Evolutionary conservation across 1,140 invertebrate species (phyloP).

Genomic region (Drosophila sproati): DNA sequence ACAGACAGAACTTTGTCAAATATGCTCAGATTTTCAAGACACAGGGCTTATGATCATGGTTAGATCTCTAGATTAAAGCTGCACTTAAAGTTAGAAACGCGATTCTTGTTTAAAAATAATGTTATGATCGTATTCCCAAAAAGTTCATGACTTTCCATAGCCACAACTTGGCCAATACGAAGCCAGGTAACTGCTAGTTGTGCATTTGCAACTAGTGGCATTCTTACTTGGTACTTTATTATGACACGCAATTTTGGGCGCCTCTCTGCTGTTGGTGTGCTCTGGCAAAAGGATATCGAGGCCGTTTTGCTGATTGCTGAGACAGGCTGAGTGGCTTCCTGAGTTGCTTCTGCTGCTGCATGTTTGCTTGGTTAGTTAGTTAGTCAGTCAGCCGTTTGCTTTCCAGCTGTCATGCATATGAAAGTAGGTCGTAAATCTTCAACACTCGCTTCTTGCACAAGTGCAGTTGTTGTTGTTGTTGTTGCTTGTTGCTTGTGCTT

Average conservation of each 20-base stretch:
- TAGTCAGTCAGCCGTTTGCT: slow-evolving; percentile 49
- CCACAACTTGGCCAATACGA: no score
- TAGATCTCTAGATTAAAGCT: no score
- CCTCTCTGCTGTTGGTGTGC: slow-evolving; percentile 15
- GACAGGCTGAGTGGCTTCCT: slow-evolving; percentile 34
- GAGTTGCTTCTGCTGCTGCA: slow-evolving; percentile 21
- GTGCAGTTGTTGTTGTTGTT: slow-evolving; percentile 26
- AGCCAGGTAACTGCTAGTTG: background rate
- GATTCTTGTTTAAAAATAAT: no score
- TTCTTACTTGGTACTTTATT: slow-evolving; percentile 34
- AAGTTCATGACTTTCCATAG: no score
- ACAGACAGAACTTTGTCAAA: no score
- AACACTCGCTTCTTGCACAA: slow-evolving; percentile 46
- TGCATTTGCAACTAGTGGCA: background rate
- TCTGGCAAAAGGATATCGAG: slow-evolving; percentile 24
- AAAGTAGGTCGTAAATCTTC: slow-evolving; percentile 80
- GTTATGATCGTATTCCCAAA: no score
- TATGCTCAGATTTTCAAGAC: no score
- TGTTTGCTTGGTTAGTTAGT: slow-evolving; percentile 65
- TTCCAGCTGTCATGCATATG: slow-evolving; percentile 78
- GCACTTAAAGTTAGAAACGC: no score
- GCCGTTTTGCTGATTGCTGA: slow-evolving; percentile 15
- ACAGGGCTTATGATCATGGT: no score
- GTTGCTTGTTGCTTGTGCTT: slow-evolving; percentile 11
- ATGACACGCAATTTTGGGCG: slow-evolving; percentile 49